These are phyloP conservation scores for Tachysurus fulvidraco DNA, from an alignment of 2,113 vertebrate genomes.

Conservation along the genomic window DNA sequence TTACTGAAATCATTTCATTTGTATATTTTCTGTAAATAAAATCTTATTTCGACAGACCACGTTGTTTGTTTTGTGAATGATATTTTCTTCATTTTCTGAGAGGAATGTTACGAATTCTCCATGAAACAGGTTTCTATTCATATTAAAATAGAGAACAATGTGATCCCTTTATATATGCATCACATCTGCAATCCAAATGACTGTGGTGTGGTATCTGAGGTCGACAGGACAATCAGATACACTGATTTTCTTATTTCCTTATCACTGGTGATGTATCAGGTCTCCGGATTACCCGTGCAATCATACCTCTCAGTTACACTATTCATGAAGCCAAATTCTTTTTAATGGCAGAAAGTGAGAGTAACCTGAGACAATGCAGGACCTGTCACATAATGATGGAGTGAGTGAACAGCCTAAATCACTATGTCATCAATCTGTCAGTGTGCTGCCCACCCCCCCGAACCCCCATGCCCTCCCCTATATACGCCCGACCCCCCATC, in stretches of 20 bases:
- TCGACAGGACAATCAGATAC: slow-evolving; percentile 31
- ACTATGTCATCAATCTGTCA: slow-evolving; percentile 51
- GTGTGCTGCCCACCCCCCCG: not conserved
- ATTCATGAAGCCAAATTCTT: slow-evolving; percentile 53
- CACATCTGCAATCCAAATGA: slow-evolving; percentile 27
- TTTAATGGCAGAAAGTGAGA: slow-evolving; percentile 43
- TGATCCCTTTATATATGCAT: slow-evolving; percentile 23
- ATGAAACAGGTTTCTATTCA: not conserved
- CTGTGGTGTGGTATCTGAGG: not conserved
- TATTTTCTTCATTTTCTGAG: slow-evolving; percentile 17
- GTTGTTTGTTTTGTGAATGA: slow-evolving; percentile 3
- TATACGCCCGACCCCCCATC: not conserved
- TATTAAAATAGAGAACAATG: slow-evolving; percentile 9
- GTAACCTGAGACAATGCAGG: slow-evolving; percentile 32
- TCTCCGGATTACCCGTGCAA: slow-evolving; percentile 25
- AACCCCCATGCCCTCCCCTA: not conserved
- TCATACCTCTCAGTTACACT: slow-evolving; percentile 29
- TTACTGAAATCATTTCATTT: not conserved
- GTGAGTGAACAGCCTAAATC: slow-evolving; percentile 49
- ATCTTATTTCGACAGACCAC: slow-evolving; percentile 32
- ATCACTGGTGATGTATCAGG: slow-evolving; percentile 24
- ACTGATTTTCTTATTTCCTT: slow-evolving; percentile 33
- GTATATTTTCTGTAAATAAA: not conserved
- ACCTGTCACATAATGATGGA: slow-evolving; percentile 41
- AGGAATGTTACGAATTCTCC: slow-evolving; percentile 38